Conservation (phyloP, 2,113 vertebrate species). For the Empidonax traillii region DNA sequence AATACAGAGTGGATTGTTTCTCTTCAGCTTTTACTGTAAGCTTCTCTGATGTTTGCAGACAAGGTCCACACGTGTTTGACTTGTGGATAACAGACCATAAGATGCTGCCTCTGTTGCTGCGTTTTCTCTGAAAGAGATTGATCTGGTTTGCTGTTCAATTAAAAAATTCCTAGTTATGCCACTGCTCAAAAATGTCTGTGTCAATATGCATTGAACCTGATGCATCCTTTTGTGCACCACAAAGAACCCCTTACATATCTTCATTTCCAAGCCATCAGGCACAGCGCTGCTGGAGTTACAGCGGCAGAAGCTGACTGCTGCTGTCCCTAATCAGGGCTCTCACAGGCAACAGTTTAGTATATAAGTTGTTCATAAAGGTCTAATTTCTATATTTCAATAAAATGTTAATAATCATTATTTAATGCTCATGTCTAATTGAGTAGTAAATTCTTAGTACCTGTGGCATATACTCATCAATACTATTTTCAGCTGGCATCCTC, state of each 20-base stretch:
- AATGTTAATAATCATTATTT: background rate
- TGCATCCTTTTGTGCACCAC: background rate
- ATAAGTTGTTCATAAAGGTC: background rate
- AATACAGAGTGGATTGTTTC: background rate
- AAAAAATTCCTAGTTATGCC: background rate
- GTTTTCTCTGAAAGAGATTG: background rate
- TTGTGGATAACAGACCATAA: background rate
- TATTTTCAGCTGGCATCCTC: background rate
- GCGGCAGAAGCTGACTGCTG: background rate
- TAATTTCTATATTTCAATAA: background rate
- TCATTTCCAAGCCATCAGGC: background rate
- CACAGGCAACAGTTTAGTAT: background rate
- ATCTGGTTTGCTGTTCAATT: background rate
- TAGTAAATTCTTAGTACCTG: background rate
- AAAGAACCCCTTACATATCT: background rate
- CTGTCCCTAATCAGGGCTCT: background rate
- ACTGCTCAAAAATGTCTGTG: background rate
- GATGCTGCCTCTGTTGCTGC: background rate
- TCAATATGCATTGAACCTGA: background rate
- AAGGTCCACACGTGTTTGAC: background rate
- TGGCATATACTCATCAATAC: background rate
- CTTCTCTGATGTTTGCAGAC: background rate
- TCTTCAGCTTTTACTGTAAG: background rate
- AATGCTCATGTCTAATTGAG: background rate
- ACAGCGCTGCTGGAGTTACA: background rate